Percentiles rank a stretch among this genome's conserved stretches.
Conservation (phyloP, 2,113 vertebrate species). For the Strigops habroptila region DNA sequence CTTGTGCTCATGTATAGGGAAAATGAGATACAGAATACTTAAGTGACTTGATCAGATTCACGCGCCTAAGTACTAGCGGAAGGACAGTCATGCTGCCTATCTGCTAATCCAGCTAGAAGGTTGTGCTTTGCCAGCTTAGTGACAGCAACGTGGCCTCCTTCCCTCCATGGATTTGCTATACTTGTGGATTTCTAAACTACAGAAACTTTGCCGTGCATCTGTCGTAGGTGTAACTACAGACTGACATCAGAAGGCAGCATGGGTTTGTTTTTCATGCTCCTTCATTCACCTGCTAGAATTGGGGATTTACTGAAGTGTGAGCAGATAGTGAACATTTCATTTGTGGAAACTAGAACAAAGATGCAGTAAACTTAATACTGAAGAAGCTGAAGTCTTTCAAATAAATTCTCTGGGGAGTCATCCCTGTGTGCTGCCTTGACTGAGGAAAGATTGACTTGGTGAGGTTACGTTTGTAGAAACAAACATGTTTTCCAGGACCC, state of each 20-base stretch:
- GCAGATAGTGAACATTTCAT: background rate
- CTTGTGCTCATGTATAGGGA: background rate
- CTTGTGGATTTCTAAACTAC: background rate
- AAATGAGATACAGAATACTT: background rate
- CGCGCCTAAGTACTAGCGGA: fast-evolving
- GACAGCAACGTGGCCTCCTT: background rate
- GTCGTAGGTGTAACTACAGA: background rate
- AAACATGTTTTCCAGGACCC: background rate
- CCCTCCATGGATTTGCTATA: background rate
- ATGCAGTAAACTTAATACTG: background rate
- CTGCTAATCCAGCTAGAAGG: background rate
- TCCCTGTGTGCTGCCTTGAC: background rate
- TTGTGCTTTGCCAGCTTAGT: background rate
- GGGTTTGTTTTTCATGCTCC: background rate
- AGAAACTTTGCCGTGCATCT: background rate
- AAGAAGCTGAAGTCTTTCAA: background rate
- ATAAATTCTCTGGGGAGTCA: background rate
- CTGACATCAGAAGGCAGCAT: fast-evolving
- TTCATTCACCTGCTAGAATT: background rate
- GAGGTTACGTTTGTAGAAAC: background rate
- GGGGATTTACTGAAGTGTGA: background rate
- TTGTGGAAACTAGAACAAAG: background rate
- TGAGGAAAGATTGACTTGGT: background rate
- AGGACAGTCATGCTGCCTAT: background rate
- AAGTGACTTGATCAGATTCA: background rate